These are phyloP conservation scores for Gymnobelideus leadbeateri DNA, from an alignment of 2,113 vertebrate species.

Conservation along the genomic window DNA sequence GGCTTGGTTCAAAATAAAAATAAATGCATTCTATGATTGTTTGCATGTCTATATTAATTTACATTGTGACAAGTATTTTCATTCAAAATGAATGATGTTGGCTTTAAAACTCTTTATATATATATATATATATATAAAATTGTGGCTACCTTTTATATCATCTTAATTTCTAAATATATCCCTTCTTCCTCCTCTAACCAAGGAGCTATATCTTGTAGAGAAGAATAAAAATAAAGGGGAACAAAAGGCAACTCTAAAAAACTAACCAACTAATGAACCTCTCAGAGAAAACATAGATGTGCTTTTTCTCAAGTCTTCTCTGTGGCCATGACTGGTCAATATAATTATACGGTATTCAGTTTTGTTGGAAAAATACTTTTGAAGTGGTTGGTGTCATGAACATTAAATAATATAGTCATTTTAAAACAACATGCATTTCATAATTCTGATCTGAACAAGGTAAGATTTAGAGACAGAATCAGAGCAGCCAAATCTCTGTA, in stretches of 20 bases:
- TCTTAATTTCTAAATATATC: background rate
- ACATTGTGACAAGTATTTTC: background rate
- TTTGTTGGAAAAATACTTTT: background rate
- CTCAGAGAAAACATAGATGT: background rate
- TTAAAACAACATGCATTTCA: background rate
- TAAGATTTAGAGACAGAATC: background rate
- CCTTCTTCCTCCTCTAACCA: background rate
- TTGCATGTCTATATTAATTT: background rate
- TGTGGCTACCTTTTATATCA: background rate
- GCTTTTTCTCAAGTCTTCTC: background rate
- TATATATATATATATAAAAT: too few relatives aligned
- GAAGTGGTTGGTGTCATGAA: background rate
- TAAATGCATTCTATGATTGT: background rate
- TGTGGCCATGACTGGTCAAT: background rate
- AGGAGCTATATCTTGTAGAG: background rate
- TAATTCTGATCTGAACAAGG: slow-evolving; percentile 3
- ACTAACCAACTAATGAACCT: background rate
- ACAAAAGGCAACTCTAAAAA: background rate
- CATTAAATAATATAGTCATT: background rate
- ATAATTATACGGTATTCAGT: background rate
- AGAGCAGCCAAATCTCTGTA: background rate
- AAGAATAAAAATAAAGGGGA: background rate
- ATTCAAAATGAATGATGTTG: background rate
- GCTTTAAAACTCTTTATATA: background rate
- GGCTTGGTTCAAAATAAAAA: background rate